Evolutionary conservation across 1,140 invertebrate species (phyloP).

Genomic region (Stegodyphus mimosarum): DNA sequence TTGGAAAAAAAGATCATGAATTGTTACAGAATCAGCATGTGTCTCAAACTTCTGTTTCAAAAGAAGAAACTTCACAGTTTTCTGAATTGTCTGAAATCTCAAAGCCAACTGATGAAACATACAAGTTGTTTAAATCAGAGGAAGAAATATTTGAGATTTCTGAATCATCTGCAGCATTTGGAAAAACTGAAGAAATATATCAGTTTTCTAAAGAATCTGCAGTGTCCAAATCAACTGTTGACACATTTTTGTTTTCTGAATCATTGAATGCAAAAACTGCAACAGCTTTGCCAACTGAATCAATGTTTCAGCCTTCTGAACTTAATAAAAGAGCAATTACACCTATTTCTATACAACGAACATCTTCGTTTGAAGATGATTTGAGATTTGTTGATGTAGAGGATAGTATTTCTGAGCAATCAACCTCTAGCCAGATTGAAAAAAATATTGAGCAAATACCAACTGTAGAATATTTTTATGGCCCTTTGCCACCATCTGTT

Average conservation of each 20-base stretch:
- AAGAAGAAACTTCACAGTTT: no score
- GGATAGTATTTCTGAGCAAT: background rate
- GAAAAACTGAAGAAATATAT: no score
- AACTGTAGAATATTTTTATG: constrained; percentile 54
- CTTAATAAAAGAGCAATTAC: constrained; percentile 37
- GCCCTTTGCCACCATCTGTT: constrained; percentile 20
- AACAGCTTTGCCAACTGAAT: background rate
- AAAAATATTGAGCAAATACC: background rate
- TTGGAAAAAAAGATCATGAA: no score
- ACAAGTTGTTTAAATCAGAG: no score
- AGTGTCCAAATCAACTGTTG: background rate
- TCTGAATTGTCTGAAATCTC: no score
- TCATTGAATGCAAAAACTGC: background rate
- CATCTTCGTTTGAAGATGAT: constrained; percentile 27
- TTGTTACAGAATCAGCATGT: no score
- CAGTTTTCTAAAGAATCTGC: background rate
- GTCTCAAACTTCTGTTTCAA: no score
- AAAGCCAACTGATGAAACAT: no score
- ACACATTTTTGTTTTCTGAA: background rate
- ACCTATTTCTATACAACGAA: constrained; percentile 26
- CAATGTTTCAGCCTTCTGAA: background rate
- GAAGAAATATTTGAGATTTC: no score
- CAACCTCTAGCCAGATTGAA: background rate
- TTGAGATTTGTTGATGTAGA: constrained; percentile 35
- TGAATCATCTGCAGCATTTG: no score